phyloP scores from a whole-genome alignment of 2,888 invertebrate species.

The Euspilapteryx auroguttella region DNA sequence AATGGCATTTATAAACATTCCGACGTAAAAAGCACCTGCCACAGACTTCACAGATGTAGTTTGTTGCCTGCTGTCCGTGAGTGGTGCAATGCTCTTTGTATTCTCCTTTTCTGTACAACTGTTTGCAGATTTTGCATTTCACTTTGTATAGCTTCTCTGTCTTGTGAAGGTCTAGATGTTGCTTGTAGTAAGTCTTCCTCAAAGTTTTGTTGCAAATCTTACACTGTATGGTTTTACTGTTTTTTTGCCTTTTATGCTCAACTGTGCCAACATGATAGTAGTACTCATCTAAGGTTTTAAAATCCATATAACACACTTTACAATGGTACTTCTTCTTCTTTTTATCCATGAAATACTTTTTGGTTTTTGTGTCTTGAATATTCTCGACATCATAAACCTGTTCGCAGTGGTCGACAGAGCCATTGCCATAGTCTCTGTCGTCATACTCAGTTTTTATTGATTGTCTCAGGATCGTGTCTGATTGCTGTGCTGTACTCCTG shows the following conservation, averaged over 20 bases:
- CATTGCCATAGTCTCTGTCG: no score
- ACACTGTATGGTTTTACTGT: constrained; percentile 5
- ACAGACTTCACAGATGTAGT: constrained; percentile 31
- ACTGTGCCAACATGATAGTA: constrained; percentile 2
- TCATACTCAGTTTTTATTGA: neutral
- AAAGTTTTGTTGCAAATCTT: constrained; percentile 7
- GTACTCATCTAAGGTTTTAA: constrained; percentile 2
- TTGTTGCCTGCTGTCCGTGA: constrained; percentile 10
- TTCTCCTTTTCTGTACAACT: constrained; percentile 8
- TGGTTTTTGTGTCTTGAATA: constrained; percentile 3
- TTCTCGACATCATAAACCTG: constrained; percentile 1
- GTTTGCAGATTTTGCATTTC: constrained; percentile 8
- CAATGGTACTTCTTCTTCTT: constrained; percentile 4
- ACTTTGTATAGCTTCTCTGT: constrained; percentile 6
- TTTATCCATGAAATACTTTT: constrained; percentile 3
- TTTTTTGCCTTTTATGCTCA: constrained; percentile 4
- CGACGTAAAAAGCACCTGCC: constrained; percentile 27
- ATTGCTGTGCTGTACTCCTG: constrained; percentile 22
- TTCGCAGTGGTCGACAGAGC: no score
- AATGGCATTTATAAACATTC: constrained; percentile 29
- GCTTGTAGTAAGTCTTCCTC: constrained; percentile 6
- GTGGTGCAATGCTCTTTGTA: constrained; percentile 8
- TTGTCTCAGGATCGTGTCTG: constrained; percentile 10
- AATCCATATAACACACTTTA: constrained; percentile 4
- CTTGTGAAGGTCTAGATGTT: constrained; percentile 6